These are phyloP conservation scores for Notiomystis cincta DNA, from an alignment of 2,113 vertebrate species.

Conservation along the genomic window DNA sequence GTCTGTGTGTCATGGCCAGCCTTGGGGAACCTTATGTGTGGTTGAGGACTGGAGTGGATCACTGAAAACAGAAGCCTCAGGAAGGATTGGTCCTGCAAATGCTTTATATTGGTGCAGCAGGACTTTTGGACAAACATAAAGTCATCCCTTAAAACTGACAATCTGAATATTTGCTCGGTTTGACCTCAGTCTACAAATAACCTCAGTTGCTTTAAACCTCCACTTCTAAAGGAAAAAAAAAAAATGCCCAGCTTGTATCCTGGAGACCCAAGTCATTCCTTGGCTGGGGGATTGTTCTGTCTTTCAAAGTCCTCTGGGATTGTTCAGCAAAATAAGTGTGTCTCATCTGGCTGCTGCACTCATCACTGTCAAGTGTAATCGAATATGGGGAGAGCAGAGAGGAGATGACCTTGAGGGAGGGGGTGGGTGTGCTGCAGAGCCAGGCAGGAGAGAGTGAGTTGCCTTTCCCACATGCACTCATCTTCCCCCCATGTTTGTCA, in stretches of 20 bases:
- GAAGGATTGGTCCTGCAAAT: not conserved
- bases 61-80: not conserved
- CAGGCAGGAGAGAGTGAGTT: not conserved
- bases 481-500: slow-evolving; percentile 17
- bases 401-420: slow-evolving; percentile 22
- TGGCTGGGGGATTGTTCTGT: not conserved
- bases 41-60: not conserved
- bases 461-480: not conserved
- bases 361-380: slow-evolving; percentile 29
- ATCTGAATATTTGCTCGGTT: not conserved
- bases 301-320: not conserved
- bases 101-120: not conserved
- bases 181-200: not conserved
- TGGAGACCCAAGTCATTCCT: not conserved
- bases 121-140: not conserved
- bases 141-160: not conserved
- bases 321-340: not conserved
- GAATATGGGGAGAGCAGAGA: not conserved
- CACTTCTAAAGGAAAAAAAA: not conserved
- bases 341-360: slow-evolving; percentile 15
- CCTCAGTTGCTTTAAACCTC: not conserved
- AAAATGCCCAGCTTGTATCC: not conserved
- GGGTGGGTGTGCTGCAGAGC: not conserved
- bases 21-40: accelerated
- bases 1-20: not conserved